Base-by-base conservation (phyloP, 2,113 vertebrate genomes). In the Rhinopithecus roxellana region DNA sequence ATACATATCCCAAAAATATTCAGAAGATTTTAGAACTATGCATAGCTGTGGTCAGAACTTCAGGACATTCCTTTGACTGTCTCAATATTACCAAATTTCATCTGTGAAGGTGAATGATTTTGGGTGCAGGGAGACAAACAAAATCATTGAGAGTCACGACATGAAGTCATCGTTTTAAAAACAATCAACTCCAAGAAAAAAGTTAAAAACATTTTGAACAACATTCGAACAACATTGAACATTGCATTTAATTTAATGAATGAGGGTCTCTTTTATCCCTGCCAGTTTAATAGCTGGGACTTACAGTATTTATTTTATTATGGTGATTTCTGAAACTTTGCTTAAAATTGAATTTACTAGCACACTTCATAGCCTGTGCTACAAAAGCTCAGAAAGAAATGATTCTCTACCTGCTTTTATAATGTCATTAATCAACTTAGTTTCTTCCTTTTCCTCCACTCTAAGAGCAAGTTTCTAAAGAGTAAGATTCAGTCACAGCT, bases 51-150 rank as follows among this genome's bases (percentile, higher is more conserved):
- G 20, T 95, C n/a, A 77, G 30, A 83, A 88, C 3, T 40, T 64
- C 3, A 45, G 10, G 67, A 32, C 4, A 64, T 88, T 81, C 3
- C 12, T 84, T 70, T 94, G 45, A 69, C 45, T 86, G 91, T 69
- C 16, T 74, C 35, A 55, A 7, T 81, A 59, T 78, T 90, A 48
- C 5, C 81, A 88, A 87, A 64, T 69, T 80, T 88, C 25, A 70
- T 81, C 16, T 78, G 35, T 88, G 14, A 92, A 95, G 78, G 64
- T 85, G 55, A 95, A 92, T 93, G 82, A 50, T 40, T 78, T 83
- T 50, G 59, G 20, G 50, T 3, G 5, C 6, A 5, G 16, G 22
- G 18, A 77, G 70, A 90, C 84, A 6, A 75, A 35, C 2, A 92
- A 74, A 90, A 82, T 70, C n/a, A 94, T 57, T 79, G 82, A 45